Percentiles rank a stretch among this genome's conserved stretches.
Evolutionary conservation across 2,888 invertebrate genomes (phyloP).

Genomic region (Deroplatys truncata): DNA sequence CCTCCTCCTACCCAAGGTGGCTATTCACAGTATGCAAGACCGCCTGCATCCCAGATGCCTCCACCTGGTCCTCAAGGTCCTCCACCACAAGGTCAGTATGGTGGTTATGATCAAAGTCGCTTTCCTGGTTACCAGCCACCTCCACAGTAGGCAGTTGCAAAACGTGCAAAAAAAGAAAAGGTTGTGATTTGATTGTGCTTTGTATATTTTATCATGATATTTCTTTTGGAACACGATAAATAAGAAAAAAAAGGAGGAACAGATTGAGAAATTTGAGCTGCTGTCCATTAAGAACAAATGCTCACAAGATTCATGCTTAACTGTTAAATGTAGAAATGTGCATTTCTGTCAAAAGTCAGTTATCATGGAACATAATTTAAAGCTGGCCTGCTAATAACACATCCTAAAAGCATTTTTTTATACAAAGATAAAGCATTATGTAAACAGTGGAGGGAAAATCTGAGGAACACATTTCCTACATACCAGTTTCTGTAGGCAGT

Average conservation of each 20-base stretch:
- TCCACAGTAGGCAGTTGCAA: constrained; percentile 51
- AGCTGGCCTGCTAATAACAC: too few species aligned
- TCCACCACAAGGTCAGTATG: constrained; percentile 69
- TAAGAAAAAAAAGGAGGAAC: neutral
- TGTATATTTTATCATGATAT: neutral
- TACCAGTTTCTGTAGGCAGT: too few species aligned
- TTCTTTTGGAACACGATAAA: neutral
- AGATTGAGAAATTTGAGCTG: neutral
- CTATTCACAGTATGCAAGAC: constrained; percentile 60
- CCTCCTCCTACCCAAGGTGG: constrained; percentile 50
- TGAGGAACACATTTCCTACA: too few species aligned
- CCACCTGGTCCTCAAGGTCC: constrained; percentile 65
- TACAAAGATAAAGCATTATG: too few species aligned
- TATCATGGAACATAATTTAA: too few species aligned
- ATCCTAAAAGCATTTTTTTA: too few species aligned
- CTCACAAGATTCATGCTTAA: neutral
- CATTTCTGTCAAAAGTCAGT: too few species aligned
- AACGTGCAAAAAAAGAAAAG: neutral
- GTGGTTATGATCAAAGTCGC: constrained; percentile 56
- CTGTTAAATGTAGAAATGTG: neutral
- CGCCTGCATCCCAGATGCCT: constrained; percentile 56
- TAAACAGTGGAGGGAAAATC: too few species aligned
- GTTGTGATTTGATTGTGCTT: neutral
- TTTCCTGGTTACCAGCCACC: constrained; percentile 63
- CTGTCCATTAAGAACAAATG: neutral